Conservation (phyloP, 2,113 vertebrate species). For the Protobothrops mucrosquamatus region DNA sequence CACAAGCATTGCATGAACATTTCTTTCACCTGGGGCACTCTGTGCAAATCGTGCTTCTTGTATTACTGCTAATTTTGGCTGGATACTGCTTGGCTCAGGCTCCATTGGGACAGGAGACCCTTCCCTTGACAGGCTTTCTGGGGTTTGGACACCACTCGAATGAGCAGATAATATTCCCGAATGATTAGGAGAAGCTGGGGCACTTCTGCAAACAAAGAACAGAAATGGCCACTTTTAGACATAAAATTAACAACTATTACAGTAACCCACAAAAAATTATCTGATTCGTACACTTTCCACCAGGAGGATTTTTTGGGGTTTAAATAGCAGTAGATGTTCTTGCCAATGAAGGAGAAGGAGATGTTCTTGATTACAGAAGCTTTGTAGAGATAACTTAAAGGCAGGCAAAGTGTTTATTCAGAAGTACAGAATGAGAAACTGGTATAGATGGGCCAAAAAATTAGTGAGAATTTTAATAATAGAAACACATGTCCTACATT, state of each 20-base stretch:
- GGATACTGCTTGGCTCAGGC: conserved; percentile 80
- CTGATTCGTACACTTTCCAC: conserved; percentile 28
- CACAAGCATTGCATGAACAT: not conserved
- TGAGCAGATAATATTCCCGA: conserved; percentile 91
- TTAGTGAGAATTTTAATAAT: not conserved
- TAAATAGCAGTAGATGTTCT: conserved; percentile 22
- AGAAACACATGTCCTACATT: not conserved
- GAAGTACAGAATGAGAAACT: not conserved
- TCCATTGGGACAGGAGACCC: conserved; percentile 94
- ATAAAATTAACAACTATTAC: not conserved
- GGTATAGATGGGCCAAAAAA: not conserved
- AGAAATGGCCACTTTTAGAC: conserved; percentile 53
- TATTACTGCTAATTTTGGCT: conserved; percentile 93
- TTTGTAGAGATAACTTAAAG: conserved; percentile 27
- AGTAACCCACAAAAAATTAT: not conserved
- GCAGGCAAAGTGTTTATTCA: not conserved
- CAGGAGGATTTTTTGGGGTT: conserved; percentile 44
- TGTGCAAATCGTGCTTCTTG: conserved; percentile 95
- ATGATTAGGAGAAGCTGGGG: conserved; percentile 95
- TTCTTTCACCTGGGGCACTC: conserved; percentile 85
- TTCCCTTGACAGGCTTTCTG: conserved; percentile 94
- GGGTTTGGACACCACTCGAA: conserved; percentile 96
- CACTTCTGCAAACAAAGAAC: conserved; percentile 80
- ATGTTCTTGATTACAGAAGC: conserved; percentile 7
- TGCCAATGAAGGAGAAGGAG: not conserved